phyloP scores from a whole-genome alignment of 2,113 vertebrate species.

The Lophura nycthemera region DNA sequence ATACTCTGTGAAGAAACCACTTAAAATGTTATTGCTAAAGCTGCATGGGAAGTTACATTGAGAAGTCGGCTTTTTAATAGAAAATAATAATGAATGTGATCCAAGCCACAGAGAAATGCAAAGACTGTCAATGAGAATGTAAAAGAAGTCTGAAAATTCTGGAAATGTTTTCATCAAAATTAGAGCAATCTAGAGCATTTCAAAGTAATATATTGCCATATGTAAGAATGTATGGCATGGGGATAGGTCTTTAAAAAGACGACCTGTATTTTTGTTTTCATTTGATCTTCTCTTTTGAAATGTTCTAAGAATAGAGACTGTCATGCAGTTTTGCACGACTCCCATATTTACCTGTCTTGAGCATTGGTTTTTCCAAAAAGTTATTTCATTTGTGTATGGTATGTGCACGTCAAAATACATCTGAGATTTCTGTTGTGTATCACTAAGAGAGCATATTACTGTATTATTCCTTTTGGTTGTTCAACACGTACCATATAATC shows the following conservation, averaged over 20 bases:
- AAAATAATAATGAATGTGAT: not conserved
- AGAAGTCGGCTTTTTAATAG: not conserved
- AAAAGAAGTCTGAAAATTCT: not conserved
- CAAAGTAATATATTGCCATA: not conserved
- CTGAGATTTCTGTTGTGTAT: not conserved
- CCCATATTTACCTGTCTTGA: not conserved
- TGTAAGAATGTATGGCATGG: not conserved
- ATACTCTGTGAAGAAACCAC: not conserved
- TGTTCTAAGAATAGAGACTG: not conserved
- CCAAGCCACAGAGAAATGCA: not conserved
- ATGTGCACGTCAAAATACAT: not conserved
- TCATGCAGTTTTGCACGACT: rapidly evolving
- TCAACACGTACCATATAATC: not conserved
- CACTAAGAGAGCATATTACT: not conserved
- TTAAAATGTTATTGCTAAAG: not conserved
- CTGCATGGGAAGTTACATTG: not conserved
- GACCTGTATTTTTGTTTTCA: not conserved
- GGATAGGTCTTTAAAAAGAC: not conserved
- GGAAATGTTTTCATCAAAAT: not conserved
- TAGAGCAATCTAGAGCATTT: not conserved
- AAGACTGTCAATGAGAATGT: not conserved
- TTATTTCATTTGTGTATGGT: not conserved
- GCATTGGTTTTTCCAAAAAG: not conserved
- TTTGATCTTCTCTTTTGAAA: not conserved
- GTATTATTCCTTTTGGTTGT: not conserved